Percentiles rank a stretch among this genome's conserved stretches.
Evolutionary conservation across 2,797 vertebrate genomes (phyloP).

Genomic region (Etheostoma perlongum): DNA sequence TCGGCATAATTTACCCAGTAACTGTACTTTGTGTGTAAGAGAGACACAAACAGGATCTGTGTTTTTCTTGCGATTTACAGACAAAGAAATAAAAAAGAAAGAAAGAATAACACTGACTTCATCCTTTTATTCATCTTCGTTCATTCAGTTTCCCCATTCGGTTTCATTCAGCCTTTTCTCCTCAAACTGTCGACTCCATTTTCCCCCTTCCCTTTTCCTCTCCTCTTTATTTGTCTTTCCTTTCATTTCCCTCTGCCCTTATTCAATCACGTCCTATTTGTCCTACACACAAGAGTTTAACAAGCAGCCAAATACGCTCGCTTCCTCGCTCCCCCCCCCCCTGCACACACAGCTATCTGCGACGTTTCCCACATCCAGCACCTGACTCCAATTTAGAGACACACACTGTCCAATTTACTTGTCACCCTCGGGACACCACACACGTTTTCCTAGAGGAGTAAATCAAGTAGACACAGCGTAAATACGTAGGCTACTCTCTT

Average conservation of each 20-base stretch:
- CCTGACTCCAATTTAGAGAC: constrained; percentile 65
- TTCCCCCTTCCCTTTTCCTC: constrained; percentile 27
- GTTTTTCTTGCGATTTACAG: too few relatives aligned
- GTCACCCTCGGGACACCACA: constrained; percentile 42
- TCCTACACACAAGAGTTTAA: constrained; percentile 43
- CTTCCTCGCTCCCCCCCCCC: not conserved
- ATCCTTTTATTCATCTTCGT: too few relatives aligned
- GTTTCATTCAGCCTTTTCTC: not conserved
- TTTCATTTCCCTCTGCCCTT: constrained; percentile 64
- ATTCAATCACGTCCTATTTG: constrained; percentile 80
- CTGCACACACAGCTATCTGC: constrained; percentile 28
- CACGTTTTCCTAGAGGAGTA: constrained; percentile 32
- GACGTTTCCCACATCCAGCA: constrained; percentile 33
- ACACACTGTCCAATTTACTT: constrained; percentile 56
- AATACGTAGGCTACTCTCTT: constrained; percentile 41
- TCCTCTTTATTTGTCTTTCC: constrained; percentile 42
- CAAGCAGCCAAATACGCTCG: constrained; percentile 51
- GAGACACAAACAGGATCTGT: too few relatives aligned
- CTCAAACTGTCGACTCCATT: constrained; percentile 11
- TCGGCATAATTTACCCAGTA: too few relatives aligned
- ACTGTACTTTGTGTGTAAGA: too few relatives aligned
- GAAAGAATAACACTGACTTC: too few relatives aligned
- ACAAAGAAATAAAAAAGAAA: too few relatives aligned
- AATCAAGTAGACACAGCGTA: constrained; percentile 64
- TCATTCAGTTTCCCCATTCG: too few relatives aligned